Conservation (phyloP, 2,113 vertebrate genomes). For the Colinus virginianus region DNA sequence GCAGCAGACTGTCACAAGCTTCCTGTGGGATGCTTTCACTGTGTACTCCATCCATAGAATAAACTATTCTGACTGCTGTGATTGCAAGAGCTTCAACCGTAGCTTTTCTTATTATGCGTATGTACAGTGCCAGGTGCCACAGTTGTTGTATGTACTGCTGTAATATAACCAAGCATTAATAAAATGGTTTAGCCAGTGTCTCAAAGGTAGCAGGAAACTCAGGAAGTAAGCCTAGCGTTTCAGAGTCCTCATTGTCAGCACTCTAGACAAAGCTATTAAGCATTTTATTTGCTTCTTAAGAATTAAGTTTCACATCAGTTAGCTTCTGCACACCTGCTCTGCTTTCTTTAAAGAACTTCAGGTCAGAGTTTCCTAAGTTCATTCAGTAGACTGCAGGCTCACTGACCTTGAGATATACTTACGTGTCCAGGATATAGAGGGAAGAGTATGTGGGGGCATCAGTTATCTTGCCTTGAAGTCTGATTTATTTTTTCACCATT, state of each 20-base stretch:
- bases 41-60: background rate
- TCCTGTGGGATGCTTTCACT: background rate
- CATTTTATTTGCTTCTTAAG: background rate
- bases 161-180: background rate
- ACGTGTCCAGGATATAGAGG: background rate
- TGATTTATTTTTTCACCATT: background rate
- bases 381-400: background rate
- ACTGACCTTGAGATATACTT: background rate
- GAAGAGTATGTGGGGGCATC: background rate
- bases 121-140: background rate
- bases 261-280: background rate
- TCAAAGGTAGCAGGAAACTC: background rate
- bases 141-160: background rate
- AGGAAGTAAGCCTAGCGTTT: background rate
- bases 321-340: background rate
- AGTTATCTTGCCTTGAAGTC: background rate
- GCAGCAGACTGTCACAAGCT: too few relatives aligned
- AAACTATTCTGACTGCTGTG: background rate
- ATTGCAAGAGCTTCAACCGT: background rate
- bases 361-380: background rate
- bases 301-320: background rate
- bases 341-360: background rate
- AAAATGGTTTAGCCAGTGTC: background rate
- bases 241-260: background rate
- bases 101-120: background rate